phyloP scores from a whole-genome alignment of 2,888 invertebrate species.

The Oxystoma pomonae region DNA sequence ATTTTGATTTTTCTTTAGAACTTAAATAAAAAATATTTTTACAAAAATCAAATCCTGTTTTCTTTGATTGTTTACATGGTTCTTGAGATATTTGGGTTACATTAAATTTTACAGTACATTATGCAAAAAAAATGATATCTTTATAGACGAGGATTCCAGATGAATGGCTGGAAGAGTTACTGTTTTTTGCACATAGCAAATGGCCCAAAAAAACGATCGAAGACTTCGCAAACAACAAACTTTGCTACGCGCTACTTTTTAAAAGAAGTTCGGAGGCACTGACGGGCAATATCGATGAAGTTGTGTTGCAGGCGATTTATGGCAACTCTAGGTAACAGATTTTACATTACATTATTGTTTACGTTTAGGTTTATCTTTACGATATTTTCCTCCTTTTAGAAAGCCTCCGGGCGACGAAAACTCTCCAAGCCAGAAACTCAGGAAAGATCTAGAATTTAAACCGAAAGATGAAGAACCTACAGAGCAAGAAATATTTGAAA shows the following conservation, averaged over 20 bases:
- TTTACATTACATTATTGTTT: conserved; percentile 38
- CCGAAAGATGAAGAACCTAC: conserved; percentile 9
- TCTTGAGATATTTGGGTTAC: too few species aligned
- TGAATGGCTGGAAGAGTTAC: conserved; percentile 39
- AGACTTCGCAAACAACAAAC: conserved; percentile 30
- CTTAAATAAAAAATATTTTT: too few species aligned
- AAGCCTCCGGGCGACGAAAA: conserved; percentile 38
- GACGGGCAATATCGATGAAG: conserved; percentile 37
- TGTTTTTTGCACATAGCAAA: conserved; percentile 36
- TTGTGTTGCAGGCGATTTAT: conserved; percentile 40
- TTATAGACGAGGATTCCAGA: conserved; percentile 33
- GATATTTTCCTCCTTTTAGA: neutral
- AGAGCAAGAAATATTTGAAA: conserved; percentile 8
- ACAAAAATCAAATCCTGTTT: too few species aligned
- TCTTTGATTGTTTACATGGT: too few species aligned
- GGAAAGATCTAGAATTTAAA: conserved; percentile 15
- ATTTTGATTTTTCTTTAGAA: too few species aligned
- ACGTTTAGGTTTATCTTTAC: neutral
- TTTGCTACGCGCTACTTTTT: conserved; percentile 30
- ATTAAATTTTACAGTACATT: too few species aligned
- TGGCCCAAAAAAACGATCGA: conserved; percentile 27
- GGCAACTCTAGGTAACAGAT: conserved; percentile 36
- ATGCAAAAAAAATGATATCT: too few species aligned
- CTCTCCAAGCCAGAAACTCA: conserved; percentile 32
- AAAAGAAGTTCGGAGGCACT: conserved; percentile 35